phyloP scores from a whole-genome alignment of 2,888 invertebrate species.

The Noctua comes region DNA sequence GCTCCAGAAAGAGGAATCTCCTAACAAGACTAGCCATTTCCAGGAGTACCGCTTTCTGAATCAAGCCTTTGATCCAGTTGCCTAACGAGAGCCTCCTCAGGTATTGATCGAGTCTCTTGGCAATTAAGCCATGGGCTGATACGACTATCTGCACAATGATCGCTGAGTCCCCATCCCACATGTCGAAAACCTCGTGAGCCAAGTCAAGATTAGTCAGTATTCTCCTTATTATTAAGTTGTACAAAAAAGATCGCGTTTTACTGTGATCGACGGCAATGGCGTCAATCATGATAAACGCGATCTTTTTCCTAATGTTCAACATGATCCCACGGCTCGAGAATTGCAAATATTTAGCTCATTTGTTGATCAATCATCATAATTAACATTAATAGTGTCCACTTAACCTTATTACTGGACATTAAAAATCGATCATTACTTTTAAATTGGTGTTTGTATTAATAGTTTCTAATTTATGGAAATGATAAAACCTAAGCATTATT shows the following conservation, averaged over 20 bases:
- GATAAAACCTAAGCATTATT: background rate
- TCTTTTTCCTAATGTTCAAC: background rate
- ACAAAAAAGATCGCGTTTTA: conserved; percentile 2
- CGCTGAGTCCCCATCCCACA: no score
- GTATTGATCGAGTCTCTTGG: no score
- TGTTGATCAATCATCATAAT: conserved; percentile 6
- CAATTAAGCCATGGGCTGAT: no score
- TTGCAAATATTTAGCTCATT: background rate
- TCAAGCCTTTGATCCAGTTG: no score
- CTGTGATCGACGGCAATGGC: background rate
- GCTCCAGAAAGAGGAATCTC: no score
- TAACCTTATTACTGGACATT: background rate
- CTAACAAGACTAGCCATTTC: no score
- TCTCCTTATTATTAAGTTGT: background rate
- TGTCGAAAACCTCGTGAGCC: no score
- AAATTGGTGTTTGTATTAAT: background rate
- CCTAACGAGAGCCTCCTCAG: no score
- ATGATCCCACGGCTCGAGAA: background rate
- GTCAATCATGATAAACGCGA: conserved; percentile 4
- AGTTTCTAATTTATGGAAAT: background rate
- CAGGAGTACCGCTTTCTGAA: no score
- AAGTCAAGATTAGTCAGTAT: background rate
- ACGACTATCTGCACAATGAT: no score
- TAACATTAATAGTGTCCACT: background rate
- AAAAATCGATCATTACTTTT: background rate